Base-by-base conservation (phyloP, 35 echinoderm and acorn worm species). In the Heliocidaris tuberculata region DNA sequence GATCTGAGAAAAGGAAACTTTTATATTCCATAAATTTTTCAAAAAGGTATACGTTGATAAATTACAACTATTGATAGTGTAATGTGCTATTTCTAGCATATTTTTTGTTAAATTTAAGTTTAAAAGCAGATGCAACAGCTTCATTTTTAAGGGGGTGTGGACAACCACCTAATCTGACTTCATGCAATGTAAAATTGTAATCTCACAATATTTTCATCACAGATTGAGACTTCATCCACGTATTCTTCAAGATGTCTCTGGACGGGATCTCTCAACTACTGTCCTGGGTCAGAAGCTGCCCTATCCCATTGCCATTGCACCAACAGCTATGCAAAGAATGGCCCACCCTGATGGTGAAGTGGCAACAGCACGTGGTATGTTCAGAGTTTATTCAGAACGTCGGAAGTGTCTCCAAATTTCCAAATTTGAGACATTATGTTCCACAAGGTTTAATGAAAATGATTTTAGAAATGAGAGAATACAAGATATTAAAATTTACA, bases 221-320 rank as follows among this genome's bases (percentile, higher is more conserved):
- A 97, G 94, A 52, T 86, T 93, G 19, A 35, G 98, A 48, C 54
- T 99, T 30, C 90, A 92, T 13, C 98, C 98, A 50, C 93, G 94
- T 78, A 70, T 97, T 2, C 94, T 99, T 50, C 48, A 94, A 88
- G 98, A 99, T 97, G 98, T 99, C 7, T 99, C 98, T 30, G 92
- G 91, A 0, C 94, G 96, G 88, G 96, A 99, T 56, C 48, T 97
- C 2, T 96, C 95, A 59, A 99, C 98, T 6, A 96, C 95, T 19
- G 95, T 99, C 29, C 94, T 99, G 17, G 98, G 98, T 49, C 71
- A 96, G n/a, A 70, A 61, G n/a, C 93, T 99, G 42, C 85, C 93
- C n/a, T 97, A 95, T 85, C 98, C 98, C 17, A 90, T 99, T 50
- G 95, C 95, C 31, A 90, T 99, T 47, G 94, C 98, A 30, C 98